Conservation (phyloP, 2,113 vertebrate genomes). For the Genyomyrus donnyi region DNA sequence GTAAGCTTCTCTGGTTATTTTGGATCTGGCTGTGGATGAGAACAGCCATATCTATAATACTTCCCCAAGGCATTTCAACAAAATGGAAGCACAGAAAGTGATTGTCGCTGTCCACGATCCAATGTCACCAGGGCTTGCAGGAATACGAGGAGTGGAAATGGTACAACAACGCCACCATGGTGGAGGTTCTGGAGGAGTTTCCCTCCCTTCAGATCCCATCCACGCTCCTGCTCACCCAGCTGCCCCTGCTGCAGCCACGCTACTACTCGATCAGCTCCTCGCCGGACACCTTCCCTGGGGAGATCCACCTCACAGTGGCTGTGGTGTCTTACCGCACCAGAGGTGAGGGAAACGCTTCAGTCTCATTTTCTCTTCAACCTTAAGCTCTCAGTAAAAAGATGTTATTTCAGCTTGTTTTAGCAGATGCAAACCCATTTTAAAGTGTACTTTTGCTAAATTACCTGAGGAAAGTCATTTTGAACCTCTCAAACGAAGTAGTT, state of each 20-base stretch:
- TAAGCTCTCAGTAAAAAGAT: neutral
- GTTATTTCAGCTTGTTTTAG: neutral
- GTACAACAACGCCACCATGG: slow-evolving; percentile 86
- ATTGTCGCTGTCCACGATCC: neutral
- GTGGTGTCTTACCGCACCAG: slow-evolving; percentile 84
- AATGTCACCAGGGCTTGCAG: slow-evolving; percentile 74
- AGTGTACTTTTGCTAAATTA: neutral
- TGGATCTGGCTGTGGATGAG: neutral
- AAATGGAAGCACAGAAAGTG: neutral
- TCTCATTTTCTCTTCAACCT: neutral
- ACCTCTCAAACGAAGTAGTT: neutral
- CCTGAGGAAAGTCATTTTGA: neutral
- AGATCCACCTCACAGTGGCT: slow-evolving; percentile 94
- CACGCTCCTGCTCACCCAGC: slow-evolving; percentile 87
- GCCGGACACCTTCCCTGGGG: slow-evolving; percentile 75
- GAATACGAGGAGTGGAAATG: slow-evolving; percentile 98
- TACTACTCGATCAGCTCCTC: slow-evolving; percentile 99
- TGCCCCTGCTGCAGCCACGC: slow-evolving; percentile 85
- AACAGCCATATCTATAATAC: neutral
- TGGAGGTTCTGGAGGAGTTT: slow-evolving; percentile 93
- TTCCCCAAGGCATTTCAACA: neutral
- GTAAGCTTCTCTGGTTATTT: neutral
- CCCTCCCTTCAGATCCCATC: slow-evolving; percentile 87
- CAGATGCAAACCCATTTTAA: neutral
- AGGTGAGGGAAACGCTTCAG: slow-evolving; percentile 57